Conservation (phyloP, 1,140 invertebrate genomes). For the Zaprionus gabonicus region DNA sequence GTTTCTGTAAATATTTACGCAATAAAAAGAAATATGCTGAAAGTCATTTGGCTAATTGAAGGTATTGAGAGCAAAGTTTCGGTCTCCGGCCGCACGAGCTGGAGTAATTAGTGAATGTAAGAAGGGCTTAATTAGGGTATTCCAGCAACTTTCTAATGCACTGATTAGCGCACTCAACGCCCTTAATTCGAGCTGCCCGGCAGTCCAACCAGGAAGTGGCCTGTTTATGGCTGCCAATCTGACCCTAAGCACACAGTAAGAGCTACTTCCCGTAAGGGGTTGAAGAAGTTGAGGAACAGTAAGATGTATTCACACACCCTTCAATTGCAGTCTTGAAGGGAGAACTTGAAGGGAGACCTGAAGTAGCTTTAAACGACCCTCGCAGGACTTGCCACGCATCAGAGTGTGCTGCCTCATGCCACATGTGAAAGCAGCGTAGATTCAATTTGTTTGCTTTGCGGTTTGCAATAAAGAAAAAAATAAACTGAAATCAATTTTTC, state of each 20-base stretch:
- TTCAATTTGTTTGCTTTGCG: constrained; percentile 24
- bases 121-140: constrained; percentile 41
- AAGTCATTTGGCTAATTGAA: constrained; percentile 60
- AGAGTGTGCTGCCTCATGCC: neutral
- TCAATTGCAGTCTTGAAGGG: neutral
- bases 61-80: constrained; percentile 42
- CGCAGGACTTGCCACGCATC: neutral
- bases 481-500: neutral
- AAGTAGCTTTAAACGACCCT: neutral
- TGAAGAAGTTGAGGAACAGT: neutral
- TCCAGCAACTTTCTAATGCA: constrained; percentile 54
- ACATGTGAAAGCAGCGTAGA: constrained; percentile 11
- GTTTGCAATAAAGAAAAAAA: neutral
- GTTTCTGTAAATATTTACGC: constrained; percentile 69
- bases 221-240: neutral
- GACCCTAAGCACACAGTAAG: neutral
- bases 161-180: constrained; percentile 19
- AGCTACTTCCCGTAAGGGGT: neutral
- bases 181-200: constrained; percentile 8
- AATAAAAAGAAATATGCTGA: constrained; percentile 62
- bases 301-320: neutral
- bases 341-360: neutral
- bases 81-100: neutral
- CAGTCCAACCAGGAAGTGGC: neutral
- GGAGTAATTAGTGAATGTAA: constrained; percentile 41